A percentile compares a stretch with the other conserved stretches of the same genome.
Conservation (phyloP, 2,113 vertebrate genomes). For the Ursus arctos region DNA sequence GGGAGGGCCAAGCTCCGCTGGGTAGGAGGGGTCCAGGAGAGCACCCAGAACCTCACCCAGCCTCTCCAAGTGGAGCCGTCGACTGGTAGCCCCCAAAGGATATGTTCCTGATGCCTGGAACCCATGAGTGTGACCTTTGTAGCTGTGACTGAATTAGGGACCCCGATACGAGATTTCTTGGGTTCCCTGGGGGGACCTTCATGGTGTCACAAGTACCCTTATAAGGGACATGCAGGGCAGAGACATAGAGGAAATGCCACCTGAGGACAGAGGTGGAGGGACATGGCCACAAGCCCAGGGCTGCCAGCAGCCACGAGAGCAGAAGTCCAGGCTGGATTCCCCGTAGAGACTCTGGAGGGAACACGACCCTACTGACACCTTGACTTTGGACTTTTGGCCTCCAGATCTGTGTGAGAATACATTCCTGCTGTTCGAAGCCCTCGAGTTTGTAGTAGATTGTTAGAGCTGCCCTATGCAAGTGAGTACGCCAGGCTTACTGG, state of each 20-base stretch:
- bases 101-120: neutral
- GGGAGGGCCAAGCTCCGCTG: neutral
- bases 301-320: neutral
- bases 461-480: no score
- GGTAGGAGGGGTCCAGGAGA: neutral
- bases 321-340: neutral
- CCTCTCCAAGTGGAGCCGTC: neutral
- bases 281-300: neutral
- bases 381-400: neutral
- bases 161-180: neutral
- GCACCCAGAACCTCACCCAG: neutral
- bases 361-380: neutral
- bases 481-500: accelerated
- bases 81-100: neutral
- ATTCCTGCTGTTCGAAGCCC: neutral
- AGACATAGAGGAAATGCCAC: neutral
- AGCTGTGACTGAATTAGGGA: neutral
- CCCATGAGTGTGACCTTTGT: neutral
- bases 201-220: neutral
- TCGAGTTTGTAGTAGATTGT: neutral
- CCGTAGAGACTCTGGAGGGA: neutral
- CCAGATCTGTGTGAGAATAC: neutral
- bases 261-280: neutral
- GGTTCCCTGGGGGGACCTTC: neutral
- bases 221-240: neutral